Evolutionary conservation across 37 sponge, comb jelly and placozoan species (phyloP).

Genomic region (Oscarella lobularis): DNA sequence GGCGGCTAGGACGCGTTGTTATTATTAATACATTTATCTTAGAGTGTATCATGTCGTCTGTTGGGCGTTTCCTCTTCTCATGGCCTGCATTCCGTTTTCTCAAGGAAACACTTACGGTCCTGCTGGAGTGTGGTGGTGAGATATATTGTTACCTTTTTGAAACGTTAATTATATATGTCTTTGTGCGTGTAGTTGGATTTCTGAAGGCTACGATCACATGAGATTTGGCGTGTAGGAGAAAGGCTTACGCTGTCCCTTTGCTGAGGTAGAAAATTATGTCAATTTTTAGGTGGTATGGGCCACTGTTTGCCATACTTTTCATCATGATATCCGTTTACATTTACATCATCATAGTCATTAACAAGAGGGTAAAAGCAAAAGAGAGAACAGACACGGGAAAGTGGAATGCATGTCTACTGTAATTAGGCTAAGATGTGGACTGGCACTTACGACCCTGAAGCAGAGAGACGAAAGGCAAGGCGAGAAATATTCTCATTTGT

Average conservation of each 20-base stretch:
- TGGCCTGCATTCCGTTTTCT: constrained; percentile 43
- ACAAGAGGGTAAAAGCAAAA: constrained; percentile 4
- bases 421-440: background rate
- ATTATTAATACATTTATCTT: background rate
- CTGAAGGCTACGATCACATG: background rate
- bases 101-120: constrained; percentile 30
- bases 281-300: constrained; percentile 13
- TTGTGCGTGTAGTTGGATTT: constrained; percentile 4
- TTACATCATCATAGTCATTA: constrained; percentile 4
- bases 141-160: too few species aligned
- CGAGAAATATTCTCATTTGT: too few species aligned
- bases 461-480: background rate
- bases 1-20: background rate
- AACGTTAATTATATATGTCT: too few species aligned
- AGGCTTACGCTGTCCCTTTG: too few species aligned
- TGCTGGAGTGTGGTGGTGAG: constrained; percentile 75
- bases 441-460: background rate
- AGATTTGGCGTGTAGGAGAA: constrained; percentile 1
- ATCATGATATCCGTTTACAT: constrained; percentile 3
- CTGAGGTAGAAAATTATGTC: too few species aligned
- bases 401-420: too few species aligned
- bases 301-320: constrained; percentile 3
- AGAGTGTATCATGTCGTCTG: constrained; percentile 32
- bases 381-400: background rate
- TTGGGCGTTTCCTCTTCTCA: constrained; percentile 29